Evolutionary conservation across 2,888 invertebrate species (phyloP).

Genomic region (Plebejus argus): DNA sequence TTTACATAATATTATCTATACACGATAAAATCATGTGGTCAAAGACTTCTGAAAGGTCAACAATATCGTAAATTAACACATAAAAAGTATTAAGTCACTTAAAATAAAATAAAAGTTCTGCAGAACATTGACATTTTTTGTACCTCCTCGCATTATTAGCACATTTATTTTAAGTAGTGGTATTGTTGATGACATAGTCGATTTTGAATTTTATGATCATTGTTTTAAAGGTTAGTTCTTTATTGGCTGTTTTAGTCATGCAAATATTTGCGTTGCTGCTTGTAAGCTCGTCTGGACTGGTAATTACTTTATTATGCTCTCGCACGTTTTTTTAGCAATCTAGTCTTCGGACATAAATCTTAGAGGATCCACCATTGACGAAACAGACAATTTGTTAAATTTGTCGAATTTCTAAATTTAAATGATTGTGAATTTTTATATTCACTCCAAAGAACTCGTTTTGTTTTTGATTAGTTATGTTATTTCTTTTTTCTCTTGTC

Average conservation of each 20-base stretch:
- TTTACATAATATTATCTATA: not conserved
- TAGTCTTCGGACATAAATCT: slow-evolving; percentile 6
- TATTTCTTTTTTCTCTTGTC: not conserved
- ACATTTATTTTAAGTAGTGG: not conserved
- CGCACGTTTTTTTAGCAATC: not conserved
- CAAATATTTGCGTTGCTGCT: slow-evolving; percentile 25
- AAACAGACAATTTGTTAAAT: not conserved
- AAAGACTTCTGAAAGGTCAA: slow-evolving; percentile 5
- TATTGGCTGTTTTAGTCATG: not conserved
- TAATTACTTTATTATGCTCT: slow-evolving; percentile 16
- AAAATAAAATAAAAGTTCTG: not conserved
- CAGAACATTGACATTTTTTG: slow-evolving; percentile 12
- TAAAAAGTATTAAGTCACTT: not conserved
- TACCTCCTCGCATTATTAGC: not conserved
- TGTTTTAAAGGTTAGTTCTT: not conserved
- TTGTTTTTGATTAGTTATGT: not conserved
- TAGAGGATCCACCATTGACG: not conserved
- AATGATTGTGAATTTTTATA: not conserved
- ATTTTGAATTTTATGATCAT: not conserved
- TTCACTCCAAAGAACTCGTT: not conserved
- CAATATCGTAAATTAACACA: slow-evolving; percentile 4
- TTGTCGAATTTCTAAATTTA: not conserved
- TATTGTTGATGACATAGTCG: not conserved
- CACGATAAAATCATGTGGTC: not conserved
- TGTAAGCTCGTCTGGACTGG: slow-evolving; percentile 17